Base-by-base conservation (phyloP, 2,888 invertebrate genomes). In the Junonia oenone region DNA sequence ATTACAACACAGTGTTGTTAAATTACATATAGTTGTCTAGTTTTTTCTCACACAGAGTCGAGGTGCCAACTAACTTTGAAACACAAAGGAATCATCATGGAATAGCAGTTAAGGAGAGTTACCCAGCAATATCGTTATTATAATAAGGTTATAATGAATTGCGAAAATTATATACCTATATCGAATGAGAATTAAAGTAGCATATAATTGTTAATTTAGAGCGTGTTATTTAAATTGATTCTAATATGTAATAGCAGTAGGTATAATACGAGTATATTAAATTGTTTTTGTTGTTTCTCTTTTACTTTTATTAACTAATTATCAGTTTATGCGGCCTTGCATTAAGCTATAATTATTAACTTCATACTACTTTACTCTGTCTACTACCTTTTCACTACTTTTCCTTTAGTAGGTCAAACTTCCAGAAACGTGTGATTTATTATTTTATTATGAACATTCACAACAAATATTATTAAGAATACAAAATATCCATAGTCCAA, bases 61-160 rank as follows among this genome's bases (percentile, higher is more conserved):
- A 26, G 27, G 26, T 27, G 31, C 43, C 43, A 9, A 37, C 35
- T 19, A 14, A 37, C 19, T 55, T 45, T 19, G 37, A 37, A 3
- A 29, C 13, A 49, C 38, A 37, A 49, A 50, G 13, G 35, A 51
- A 40, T 13, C 56, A 45, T 48, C 40, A 47, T 40, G 26, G 22
- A 37, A 48, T 50, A 50, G 51, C 45, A 33, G 58, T 58, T 62
- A 62, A 50, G 47, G 51, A 56, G 63, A 58, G 62, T 64, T 67
- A 67, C 67, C 53, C 40, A 58, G 67, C 67, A 65, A 51, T 58
- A 64, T 57, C 43, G 60, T 47, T 40, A 22, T 45, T 56, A 51
- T 56, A 58, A 56, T 59, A 51, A 54, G 56, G 57, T 51, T n/a
- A 55, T 59, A 63, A 22, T 61, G 62, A 64, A 50, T 56, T 57